Percentiles rank a stretch among this genome's conserved stretches.
Evolutionary conservation across 2,113 vertebrate species (phyloP).

Genomic region (Hippocampus mohnikei): DNA sequence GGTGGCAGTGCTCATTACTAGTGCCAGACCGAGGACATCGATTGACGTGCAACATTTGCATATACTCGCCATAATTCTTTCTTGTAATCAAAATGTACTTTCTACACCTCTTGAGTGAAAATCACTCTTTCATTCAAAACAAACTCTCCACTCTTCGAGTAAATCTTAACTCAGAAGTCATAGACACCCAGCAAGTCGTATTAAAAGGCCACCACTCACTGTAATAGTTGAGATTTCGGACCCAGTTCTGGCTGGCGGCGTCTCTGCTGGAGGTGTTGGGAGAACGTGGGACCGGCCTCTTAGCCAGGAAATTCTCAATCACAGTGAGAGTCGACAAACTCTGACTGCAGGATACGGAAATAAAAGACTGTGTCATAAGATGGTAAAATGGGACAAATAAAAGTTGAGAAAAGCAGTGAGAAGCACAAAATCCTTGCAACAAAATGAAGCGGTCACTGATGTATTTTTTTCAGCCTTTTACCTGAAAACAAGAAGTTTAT

Average conservation of each 20-base stretch:
- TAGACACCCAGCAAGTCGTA: not conserved
- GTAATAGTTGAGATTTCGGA: conserved; percentile 90
- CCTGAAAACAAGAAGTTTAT: conserved; percentile 95
- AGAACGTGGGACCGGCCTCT: conserved; percentile 76
- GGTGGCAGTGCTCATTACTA: conserved; percentile 47
- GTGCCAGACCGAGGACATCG: not conserved
- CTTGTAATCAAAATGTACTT: not conserved
- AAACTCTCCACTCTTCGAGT: not conserved
- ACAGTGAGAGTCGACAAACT: conserved; percentile 92
- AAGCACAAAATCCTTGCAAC: not conserved
- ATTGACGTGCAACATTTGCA: not conserved
- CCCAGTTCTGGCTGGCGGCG: conserved; percentile 79
- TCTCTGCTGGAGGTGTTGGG: conserved; percentile 64
- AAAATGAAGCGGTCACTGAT: not conserved
- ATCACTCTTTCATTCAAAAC: not conserved
- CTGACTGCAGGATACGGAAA: conserved; percentile 75
- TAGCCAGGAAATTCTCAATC: conserved; percentile 91
- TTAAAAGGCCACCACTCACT: conserved; percentile 70
- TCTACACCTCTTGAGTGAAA: not conserved
- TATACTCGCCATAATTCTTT: not conserved
- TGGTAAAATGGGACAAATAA: not conserved
- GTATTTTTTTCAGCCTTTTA: conserved; percentile 42
- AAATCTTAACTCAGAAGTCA: not conserved
- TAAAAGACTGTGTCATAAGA: not conserved
- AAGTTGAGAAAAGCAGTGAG: not conserved